Percentiles rank a stretch among this genome's conserved stretches.
Evolutionary conservation across 1,140 invertebrate species (phyloP).

Genomic region (Trachymyrmex cornetzi): DNA sequence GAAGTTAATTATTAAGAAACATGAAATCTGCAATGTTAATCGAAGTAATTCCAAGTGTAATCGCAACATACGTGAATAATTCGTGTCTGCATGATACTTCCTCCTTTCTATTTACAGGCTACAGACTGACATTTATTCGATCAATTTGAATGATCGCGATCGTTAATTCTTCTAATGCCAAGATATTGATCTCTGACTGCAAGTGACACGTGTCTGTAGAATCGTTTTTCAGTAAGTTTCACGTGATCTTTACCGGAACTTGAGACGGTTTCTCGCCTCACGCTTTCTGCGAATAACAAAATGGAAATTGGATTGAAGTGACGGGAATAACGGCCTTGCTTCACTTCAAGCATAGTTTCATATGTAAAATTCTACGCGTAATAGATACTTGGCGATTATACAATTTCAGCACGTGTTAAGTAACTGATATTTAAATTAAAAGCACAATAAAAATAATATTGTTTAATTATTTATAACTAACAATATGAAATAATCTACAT

Average conservation of each 20-base stretch:
- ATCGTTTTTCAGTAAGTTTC: constrained; percentile 26
- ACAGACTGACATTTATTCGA: constrained; percentile 4
- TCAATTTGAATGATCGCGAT: not conserved
- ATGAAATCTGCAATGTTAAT: constrained; percentile 40
- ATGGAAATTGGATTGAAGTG: constrained; percentile 56
- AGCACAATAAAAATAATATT: not conserved
- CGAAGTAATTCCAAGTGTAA: constrained; percentile 22
- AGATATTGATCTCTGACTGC: constrained; percentile 21
- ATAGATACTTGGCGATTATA: not conserved
- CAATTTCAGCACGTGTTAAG: not conserved
- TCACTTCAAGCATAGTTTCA: constrained; percentile 3
- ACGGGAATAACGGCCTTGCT: constrained; percentile 51
- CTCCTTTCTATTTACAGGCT: not conserved
- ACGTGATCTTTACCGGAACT: constrained; percentile 14
- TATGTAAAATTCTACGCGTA: constrained; percentile 27
- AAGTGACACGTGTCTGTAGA: not conserved
- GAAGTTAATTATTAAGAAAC: not conserved
- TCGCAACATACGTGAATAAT: not conserved
- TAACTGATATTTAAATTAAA: constrained; percentile 11
- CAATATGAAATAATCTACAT: not conserved
- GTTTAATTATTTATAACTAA: not conserved
- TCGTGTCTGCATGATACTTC: not conserved
- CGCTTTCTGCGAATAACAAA: constrained; percentile 31
- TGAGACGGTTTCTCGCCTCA: constrained; percentile 6
- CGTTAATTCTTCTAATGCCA: constrained; percentile 17